phyloP scores from a whole-genome alignment of 1,140 invertebrate species.

The Atta texana region DNA sequence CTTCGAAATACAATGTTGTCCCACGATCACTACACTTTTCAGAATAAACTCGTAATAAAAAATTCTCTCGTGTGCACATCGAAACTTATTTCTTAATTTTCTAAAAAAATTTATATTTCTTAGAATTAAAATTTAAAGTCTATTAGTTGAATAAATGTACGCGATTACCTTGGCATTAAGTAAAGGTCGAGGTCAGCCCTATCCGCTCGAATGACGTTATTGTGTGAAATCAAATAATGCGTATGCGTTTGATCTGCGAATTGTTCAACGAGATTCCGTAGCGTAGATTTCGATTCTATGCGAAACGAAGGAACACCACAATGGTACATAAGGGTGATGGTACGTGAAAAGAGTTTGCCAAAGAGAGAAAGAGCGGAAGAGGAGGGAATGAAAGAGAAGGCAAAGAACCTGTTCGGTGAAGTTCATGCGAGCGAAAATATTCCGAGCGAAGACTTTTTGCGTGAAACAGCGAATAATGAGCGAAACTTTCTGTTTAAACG shows the following conservation, averaged over 20 bases:
- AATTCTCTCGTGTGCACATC: neutral
- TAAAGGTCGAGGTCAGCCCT: constrained; percentile 28
- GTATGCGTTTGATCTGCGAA: constrained; percentile 80
- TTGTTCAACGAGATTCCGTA: constrained; percentile 71
- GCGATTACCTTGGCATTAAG: constrained; percentile 18
- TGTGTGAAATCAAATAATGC: constrained; percentile 75
- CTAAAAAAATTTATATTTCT: too few relatives aligned
- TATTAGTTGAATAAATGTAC: neutral
- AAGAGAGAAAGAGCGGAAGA: neutral
- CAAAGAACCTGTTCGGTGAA: constrained; percentile 25
- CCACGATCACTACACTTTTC: too few relatives aligned
- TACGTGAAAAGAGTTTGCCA: constrained; percentile 35
- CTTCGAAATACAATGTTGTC: too few relatives aligned
- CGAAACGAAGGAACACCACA: constrained; percentile 38
- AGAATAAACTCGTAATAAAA: too few relatives aligned
- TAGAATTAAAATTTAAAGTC: neutral
- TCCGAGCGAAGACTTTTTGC: constrained; percentile 40
- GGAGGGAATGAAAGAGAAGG: constrained; percentile 7
- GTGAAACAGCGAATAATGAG: constrained; percentile 51
- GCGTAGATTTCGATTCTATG: constrained; percentile 43
- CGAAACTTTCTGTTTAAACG: constrained; percentile 47
- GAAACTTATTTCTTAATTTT: neutral
- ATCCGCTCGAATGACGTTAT: constrained; percentile 52
- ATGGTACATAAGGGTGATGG: constrained; percentile 22
- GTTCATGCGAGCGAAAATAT: constrained; percentile 58